Evolutionary conservation across 2,888 invertebrate genomes (phyloP).

Genomic region (Sylvicola cinctus): DNA sequence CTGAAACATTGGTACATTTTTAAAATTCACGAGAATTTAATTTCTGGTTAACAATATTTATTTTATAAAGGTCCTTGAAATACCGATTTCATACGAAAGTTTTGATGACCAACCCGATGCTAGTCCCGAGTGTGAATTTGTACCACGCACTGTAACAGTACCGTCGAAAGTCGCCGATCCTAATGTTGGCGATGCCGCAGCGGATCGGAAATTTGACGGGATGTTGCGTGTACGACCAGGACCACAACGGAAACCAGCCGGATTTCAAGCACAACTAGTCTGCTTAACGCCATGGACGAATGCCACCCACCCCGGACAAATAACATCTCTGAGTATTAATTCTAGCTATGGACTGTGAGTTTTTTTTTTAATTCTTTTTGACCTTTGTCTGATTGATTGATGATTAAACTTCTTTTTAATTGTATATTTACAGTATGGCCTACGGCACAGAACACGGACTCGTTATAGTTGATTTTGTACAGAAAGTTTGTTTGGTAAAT

Average conservation of each 20-base stretch:
- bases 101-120: constrained; percentile 52
- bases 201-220: constrained; percentile 20
- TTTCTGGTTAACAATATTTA: background rate
- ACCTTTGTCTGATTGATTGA: too few species aligned
- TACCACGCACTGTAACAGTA: constrained; percentile 24
- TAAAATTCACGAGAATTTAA: background rate
- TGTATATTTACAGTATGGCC: constrained; percentile 49
- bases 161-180: constrained; percentile 23
- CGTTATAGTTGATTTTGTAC: constrained; percentile 85
- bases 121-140: constrained; percentile 65
- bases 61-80: constrained; percentile 47
- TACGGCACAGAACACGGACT: constrained; percentile 94
- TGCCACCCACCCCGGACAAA: constrained; percentile 60
- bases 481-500: constrained; percentile 73
- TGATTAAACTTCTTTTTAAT: background rate
- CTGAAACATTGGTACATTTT: constrained; percentile 51
- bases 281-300: constrained; percentile 73
- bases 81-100: constrained; percentile 67
- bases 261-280: constrained; percentile 90
- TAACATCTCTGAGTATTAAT: constrained; percentile 82
- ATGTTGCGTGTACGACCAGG: constrained; percentile 50
- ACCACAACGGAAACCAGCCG: constrained; percentile 69
- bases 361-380: constrained; percentile 3
- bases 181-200: constrained; percentile 18
- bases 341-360: constrained; percentile 95